Percentiles rank a stretch among this genome's conserved stretches.
Evolutionary conservation across 2,797 vertebrate genomes (phyloP).

Genomic region (Naso thynnoides): DNA sequence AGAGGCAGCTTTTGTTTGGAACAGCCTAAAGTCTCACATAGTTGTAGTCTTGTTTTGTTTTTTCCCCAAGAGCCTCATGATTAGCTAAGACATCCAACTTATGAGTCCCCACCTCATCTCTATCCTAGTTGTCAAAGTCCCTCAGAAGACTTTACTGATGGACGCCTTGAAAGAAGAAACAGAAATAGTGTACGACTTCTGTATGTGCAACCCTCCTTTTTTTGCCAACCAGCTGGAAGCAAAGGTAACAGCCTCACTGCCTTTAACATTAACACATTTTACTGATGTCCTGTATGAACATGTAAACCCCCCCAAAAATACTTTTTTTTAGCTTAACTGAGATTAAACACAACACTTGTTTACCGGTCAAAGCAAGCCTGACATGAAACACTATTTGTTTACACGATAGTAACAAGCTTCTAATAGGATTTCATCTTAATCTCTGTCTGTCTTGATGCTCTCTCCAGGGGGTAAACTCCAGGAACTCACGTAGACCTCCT

Average conservation of each 20-base stretch:
- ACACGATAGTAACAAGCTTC: constrained; percentile 40
- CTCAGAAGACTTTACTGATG: constrained; percentile 98
- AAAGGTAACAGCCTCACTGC: constrained; percentile 83
- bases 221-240: constrained; percentile 98
- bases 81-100: neutral
- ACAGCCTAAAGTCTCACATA: neutral
- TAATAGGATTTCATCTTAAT: constrained; percentile 74
- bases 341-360: constrained; percentile 10
- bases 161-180: constrained; percentile 98
- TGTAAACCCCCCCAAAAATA: too few relatives aligned
- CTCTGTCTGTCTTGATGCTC: constrained; percentile 65
- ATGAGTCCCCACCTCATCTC: neutral
- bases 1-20: neutral
- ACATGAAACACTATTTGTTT: constrained; percentile 51
- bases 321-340: too few relatives aligned
- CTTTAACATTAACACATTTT: neutral
- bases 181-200: constrained; percentile 96
- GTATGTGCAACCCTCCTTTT: constrained; percentile 99
- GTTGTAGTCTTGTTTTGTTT: neutral
- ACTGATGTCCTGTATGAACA: neutral
- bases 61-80: neutral
- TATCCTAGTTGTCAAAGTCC: constrained; percentile 95
- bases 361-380: neutral
- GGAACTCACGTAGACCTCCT: constrained; percentile 94
- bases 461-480: constrained; percentile 95